These are phyloP conservation scores for Lepisosteus oculatus DNA, from an alignment of 2,113 vertebrate genomes.

Conservation along the genomic window DNA sequence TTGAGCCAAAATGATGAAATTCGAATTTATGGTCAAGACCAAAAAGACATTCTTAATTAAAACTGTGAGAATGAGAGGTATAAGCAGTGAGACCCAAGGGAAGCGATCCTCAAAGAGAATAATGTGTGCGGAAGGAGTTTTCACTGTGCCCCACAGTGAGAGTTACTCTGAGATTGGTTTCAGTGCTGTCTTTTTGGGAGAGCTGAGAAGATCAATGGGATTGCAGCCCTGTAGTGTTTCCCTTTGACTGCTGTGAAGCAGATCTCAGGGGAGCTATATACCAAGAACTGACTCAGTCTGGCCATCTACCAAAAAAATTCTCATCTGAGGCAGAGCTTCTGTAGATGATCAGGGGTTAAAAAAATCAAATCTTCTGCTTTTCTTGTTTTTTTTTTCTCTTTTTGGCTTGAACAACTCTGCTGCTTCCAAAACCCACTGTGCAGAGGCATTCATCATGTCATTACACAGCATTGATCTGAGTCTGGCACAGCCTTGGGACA, in stretches of 20 bases:
- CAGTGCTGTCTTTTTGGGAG: not conserved
- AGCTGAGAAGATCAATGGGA: not conserved
- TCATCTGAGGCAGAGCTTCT: constrained; percentile 25
- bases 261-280: not conserved
- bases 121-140: no score
- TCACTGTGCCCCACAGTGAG: not conserved
- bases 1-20: no score
- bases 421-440: constrained; percentile 4
- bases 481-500: constrained; percentile 11
- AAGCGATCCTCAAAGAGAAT: no score
- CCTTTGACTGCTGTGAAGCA: not conserved
- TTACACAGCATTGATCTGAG: constrained; percentile 23
- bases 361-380: constrained; percentile 10
- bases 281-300: not conserved
- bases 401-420: not conserved
- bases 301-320: constrained; percentile 26
- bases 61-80: no score
- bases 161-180: not conserved
- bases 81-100: no score
- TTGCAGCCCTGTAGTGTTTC: not conserved
- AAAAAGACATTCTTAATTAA: no score
- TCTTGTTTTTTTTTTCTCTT: not conserved
- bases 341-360: constrained; percentile 21
- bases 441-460: constrained; percentile 16
- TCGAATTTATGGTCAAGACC: no score